A percentile compares a stretch with the other conserved stretches of the same genome.
Evolutionary conservation across 2,888 invertebrate species (phyloP).

Genomic region (Macaria notata): DNA sequence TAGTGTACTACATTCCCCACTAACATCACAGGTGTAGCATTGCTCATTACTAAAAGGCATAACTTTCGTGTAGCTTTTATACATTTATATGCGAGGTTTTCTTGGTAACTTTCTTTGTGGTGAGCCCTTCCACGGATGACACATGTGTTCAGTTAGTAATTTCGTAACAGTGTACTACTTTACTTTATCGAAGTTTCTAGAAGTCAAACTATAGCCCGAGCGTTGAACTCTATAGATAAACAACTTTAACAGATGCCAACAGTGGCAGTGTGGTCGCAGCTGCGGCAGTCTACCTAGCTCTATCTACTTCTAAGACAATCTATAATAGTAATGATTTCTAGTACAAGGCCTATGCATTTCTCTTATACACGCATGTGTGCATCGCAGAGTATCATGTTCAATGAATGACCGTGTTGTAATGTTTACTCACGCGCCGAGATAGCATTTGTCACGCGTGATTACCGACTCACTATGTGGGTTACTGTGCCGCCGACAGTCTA

Average conservation of each 20-base stretch:
- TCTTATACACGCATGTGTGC: conserved; percentile 6
- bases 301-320: conserved; percentile 4
- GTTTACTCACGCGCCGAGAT: conserved; percentile 51
- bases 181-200: not conserved
- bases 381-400: conserved; percentile 25
- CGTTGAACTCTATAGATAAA: conserved; percentile 17
- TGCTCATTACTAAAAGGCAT: too few relatives aligned
- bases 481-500: conserved; percentile 49
- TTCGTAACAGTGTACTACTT: too few relatives aligned
- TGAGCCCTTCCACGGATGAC: too few relatives aligned
- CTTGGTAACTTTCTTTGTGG: too few relatives aligned
- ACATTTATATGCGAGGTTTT: too few relatives aligned
- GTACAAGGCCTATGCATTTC: conserved; percentile 16
- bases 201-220: conserved; percentile 2
- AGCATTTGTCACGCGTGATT: conserved; percentile 67
- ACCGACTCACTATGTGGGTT: conserved; percentile 61
- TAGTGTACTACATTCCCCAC: not conserved
- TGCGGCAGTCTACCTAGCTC: conserved; percentile 9
- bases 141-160: too few relatives aligned
- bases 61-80: too few relatives aligned
- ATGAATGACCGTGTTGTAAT: conserved; percentile 31
- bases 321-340: conserved; percentile 16
- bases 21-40: too few relatives aligned
- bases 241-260: conserved; percentile 16
- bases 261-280: conserved; percentile 8